phyloP scores from a whole-genome alignment of 2,113 vertebrate genomes.

The Hemichromis elongatus region DNA sequence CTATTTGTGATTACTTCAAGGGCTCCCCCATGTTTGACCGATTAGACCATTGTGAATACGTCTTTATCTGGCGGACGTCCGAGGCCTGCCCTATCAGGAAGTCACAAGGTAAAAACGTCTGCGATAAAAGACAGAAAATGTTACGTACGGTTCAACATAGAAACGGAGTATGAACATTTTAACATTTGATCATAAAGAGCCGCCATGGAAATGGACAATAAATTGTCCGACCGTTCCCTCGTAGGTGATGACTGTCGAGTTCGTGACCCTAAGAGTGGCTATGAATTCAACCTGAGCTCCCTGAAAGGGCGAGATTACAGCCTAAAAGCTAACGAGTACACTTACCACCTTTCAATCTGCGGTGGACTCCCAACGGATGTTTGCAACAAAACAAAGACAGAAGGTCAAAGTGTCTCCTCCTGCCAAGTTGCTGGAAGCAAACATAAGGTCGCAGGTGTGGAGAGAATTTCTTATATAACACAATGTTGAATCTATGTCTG shows the following conservation, averaged over 20 bases:
- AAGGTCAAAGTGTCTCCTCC: conserved; percentile 64
- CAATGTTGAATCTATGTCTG: background rate
- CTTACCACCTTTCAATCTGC: conserved; percentile 86
- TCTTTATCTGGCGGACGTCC: conserved; percentile 91
- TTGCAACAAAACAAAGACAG: conserved; percentile 54
- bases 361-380: conserved; percentile 57
- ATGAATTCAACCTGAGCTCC: conserved; percentile 79
- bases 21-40: conserved; percentile 86
- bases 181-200: background rate
- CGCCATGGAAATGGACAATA: background rate
- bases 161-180: background rate
- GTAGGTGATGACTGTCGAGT: conserved; percentile 85
- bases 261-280: conserved; percentile 81
- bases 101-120: conserved; percentile 74
- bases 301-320: conserved; percentile 73
- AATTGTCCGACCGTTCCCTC: background rate
- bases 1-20: conserved; percentile 56
- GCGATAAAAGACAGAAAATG: background rate
- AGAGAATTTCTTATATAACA: background rate
- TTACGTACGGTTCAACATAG: background rate
- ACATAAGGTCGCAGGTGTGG: conserved; percentile 82
- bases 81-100: conserved; percentile 86
- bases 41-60: conserved; percentile 82
- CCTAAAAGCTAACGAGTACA: conserved; percentile 73
- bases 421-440: conserved; percentile 75